Conservation (phyloP, 2,113 vertebrate species). For the Mustela lutreola region DNA sequence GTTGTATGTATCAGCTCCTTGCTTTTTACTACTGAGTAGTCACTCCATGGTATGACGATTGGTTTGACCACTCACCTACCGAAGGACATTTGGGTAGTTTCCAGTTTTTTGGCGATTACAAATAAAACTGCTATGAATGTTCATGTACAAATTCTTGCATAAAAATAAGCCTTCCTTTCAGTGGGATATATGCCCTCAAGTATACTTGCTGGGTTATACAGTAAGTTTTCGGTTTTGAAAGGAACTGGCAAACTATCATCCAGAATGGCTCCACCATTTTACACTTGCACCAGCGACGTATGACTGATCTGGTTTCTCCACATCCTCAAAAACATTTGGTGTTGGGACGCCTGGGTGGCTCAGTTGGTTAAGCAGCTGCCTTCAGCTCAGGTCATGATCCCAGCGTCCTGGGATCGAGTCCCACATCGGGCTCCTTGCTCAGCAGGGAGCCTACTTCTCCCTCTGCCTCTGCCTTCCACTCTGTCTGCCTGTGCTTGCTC, state of each 20-base stretch:
- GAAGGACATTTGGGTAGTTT: background rate
- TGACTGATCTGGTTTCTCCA: background rate
- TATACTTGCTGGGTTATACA: background rate
- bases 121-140: constrained; percentile 29
- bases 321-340: background rate
- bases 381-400: too few relatives aligned
- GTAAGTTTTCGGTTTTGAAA: constrained; percentile 4
- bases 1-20: background rate
- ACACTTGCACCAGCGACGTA: background rate
- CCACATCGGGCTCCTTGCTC: too few relatives aligned
- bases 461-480: too few relatives aligned
- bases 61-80: background rate
- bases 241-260: background rate
- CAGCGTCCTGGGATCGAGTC: too few relatives aligned
- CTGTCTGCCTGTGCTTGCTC: too few relatives aligned
- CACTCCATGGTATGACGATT: background rate
- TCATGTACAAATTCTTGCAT: background rate
- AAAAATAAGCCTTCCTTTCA: background rate
- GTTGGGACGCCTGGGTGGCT: too few relatives aligned
- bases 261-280: background rate
- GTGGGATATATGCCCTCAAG: background rate
- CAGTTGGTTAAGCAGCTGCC: too few relatives aligned
- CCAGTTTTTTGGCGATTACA: background rate
- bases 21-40: background rate
- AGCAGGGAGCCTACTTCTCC: too few relatives aligned